These are phyloP conservation scores for Heterodera carotae DNA, from an alignment of 1,140 invertebrate species.

Conservation along the genomic window DNA sequence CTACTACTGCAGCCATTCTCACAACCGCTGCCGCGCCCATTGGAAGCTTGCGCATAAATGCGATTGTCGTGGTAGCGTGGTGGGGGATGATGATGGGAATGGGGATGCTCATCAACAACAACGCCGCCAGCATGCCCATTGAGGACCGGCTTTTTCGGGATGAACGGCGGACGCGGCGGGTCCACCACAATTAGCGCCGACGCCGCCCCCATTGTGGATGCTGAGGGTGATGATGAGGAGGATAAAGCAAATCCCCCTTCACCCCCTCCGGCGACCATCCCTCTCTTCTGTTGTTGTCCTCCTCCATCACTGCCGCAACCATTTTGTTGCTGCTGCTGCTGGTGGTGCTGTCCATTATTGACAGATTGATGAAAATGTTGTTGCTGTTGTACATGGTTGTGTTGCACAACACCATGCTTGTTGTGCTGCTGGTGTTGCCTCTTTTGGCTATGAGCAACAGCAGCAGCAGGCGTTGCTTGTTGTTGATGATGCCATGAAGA, in stretches of 20 bases:
- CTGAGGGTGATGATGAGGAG: neutral
- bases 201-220: neutral
- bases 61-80: neutral
- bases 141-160: conserved; percentile 32
- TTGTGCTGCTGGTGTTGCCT: neutral
- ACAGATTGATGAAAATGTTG: neutral
- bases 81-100: neutral
- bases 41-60: conserved; percentile 12
- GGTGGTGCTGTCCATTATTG: no score
- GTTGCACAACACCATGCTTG: neutral
- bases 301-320: neutral
- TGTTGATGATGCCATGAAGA: no score
- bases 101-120: conserved; percentile 1
- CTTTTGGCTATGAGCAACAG: neutral
- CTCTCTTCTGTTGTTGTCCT: neutral
- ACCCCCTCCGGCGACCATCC: neutral
- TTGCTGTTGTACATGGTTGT: neutral
- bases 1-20: neutral
- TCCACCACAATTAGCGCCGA: conserved; percentile 13
- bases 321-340: neutral
- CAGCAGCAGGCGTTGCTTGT: neutral
- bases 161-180: conserved; percentile 26
- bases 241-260: neutral
- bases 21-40: neutral
- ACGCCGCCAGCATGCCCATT: neutral